phyloP scores from a whole-genome alignment of 2,888 invertebrate species.

The Anthrax anthrax region DNA sequence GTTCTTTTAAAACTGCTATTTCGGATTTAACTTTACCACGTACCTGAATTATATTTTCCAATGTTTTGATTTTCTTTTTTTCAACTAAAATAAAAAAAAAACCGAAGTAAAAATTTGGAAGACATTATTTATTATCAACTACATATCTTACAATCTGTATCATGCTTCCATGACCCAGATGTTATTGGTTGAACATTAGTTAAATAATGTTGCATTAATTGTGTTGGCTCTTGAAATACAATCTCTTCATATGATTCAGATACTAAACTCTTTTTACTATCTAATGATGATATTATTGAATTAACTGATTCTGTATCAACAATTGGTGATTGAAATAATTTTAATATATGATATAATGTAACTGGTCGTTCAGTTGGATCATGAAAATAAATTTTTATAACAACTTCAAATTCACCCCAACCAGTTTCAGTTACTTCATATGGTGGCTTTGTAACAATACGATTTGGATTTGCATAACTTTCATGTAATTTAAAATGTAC shows the following conservation, averaged over 20 bases:
- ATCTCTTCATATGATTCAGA: slow-evolving; percentile 95
- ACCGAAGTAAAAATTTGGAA: neutral
- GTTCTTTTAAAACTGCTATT: slow-evolving; percentile 71
- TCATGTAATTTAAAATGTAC: slow-evolving; percentile 96
- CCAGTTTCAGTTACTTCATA: slow-evolving; percentile 97
- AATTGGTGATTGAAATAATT: slow-evolving; percentile 76
- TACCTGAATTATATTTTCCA: slow-evolving; percentile 60
- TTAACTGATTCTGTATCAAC: slow-evolving; percentile 28
- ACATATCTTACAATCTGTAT: slow-evolving; percentile 65
- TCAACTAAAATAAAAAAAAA: slow-evolving; percentile 55
- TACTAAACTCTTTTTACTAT: slow-evolving; percentile 59
- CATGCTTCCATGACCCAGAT: slow-evolving; percentile 62
- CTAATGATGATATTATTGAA: slow-evolving; percentile 20
- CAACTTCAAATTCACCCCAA: slow-evolving; percentile 99
- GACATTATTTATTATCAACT: neutral
- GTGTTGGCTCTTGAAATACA: slow-evolving; percentile 82
- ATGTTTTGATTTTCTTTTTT: slow-evolving; percentile 66
- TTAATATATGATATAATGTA: slow-evolving; percentile 86
- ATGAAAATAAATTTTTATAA: slow-evolving; percentile 93
- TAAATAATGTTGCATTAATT: slow-evolving; percentile 77
- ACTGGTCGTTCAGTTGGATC: slow-evolving; percentile 85
- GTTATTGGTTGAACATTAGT: slow-evolving; percentile 61
- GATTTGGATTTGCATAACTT: slow-evolving; percentile 86
- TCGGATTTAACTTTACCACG: slow-evolving; percentile 70
- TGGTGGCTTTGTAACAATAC: slow-evolving; percentile 88